Base-by-base conservation (phyloP, 1,140 invertebrate species). In the Drosophila micromelanica region DNA sequence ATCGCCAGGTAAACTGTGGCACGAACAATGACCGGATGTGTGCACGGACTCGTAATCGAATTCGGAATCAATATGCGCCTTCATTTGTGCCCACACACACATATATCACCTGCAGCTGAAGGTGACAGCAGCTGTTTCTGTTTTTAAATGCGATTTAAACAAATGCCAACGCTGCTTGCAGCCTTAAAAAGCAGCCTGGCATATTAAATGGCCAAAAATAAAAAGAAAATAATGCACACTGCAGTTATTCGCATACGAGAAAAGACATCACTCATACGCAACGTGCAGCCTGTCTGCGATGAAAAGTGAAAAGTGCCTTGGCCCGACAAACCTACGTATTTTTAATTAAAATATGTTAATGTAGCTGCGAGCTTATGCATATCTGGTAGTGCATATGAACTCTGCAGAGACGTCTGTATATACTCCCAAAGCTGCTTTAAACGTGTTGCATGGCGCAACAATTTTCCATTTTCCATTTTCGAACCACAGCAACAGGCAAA, bases 331-430 rank as follows among this genome's bases (percentile, higher is more conserved):
- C 55, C 56, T 55, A 70, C 63, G 49, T 68, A 56, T 80, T 81
- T 82, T 86, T 86, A 86, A 86, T 87, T 89, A 87, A 82, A 82
- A 86, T 82, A 86, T 87, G 68, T 82, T 89, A 86, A 86, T 86
- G 61, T 60, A 54, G 48, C 54, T 62, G 57, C 45, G 30, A 17
- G 30, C n/a, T 27, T 43, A 35, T 46, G 30, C 20, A 38, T 20
- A 45, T n/a, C 45, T 3, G 5, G 30, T 2, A 32, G 23, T 9
- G n/a, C 27, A 57, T 5, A 38, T 37, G 35, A 35, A 35, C 7
- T 12, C 37, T 13, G 32, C 43, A 48, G 56, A 67, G 30, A 5
- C 30, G 30, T 7, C 52, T 40, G 38, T 40, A 32, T 5, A 37
- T 20, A 2, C 30, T 23, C 49, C 37, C 13, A 64, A 69, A 59